Percentiles rank a stretch among this genome's conserved stretches.
Conservation (phyloP, 2,797 vertebrate species). For the Aratinga solstitialis region DNA sequence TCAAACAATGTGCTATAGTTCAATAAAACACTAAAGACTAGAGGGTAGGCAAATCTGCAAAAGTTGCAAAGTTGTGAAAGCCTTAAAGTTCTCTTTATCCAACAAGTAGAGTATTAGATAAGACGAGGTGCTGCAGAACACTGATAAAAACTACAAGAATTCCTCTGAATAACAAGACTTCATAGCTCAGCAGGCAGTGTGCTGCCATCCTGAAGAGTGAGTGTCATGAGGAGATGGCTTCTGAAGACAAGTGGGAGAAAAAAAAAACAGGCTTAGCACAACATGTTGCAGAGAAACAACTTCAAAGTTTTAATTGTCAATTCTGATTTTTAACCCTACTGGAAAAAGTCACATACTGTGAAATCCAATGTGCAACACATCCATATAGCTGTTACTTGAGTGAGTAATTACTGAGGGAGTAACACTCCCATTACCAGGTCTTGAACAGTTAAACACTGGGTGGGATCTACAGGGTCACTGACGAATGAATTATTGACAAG, state of each 20-base stretch:
- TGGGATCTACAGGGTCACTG: background rate
- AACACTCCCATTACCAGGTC: background rate
- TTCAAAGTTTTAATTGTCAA: constrained; percentile 19
- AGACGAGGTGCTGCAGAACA: background rate
- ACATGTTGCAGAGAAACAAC: background rate
- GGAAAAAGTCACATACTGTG: background rate
- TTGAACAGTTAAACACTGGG: background rate
- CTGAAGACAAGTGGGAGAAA: constrained; percentile 20
- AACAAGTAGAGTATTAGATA: background rate
- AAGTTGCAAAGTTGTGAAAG: background rate
- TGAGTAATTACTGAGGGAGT: background rate
- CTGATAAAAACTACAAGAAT: constrained; percentile 22
- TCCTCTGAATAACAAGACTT: background rate
- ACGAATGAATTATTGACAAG: background rate
- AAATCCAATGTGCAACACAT: background rate
- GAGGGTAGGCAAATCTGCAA: background rate
- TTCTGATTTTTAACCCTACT: constrained; percentile 3
- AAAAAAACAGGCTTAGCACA: background rate
- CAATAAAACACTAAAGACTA: background rate
- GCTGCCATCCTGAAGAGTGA: constrained; percentile 9
- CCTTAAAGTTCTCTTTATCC: background rate
- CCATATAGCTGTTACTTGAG: background rate
- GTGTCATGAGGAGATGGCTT: constrained; percentile 7
- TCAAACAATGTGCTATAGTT: background rate
- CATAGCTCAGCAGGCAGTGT: background rate